Percentiles rank a stretch among this genome's conserved stretches.
Evolutionary conservation across 1,140 invertebrate genomes (phyloP).

Genomic region (Nymphalis io): DNA sequence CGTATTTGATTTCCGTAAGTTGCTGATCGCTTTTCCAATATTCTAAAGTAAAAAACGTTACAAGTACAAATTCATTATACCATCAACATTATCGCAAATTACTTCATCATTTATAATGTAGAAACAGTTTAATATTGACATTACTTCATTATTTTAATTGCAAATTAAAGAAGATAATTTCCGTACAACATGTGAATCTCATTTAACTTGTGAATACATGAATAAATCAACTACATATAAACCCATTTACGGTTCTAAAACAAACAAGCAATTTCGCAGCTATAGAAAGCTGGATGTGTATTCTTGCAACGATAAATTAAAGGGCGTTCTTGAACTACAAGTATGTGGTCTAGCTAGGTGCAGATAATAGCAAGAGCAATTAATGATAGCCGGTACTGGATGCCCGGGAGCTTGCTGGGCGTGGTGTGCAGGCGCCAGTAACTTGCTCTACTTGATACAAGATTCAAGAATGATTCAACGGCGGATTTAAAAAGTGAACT

Average conservation of each 20-base stretch:
- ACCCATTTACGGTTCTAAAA: conserved; percentile 38
- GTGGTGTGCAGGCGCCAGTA: conserved; percentile 61
- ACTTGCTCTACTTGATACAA: conserved; percentile 50
- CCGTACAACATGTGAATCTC: conserved; percentile 15
- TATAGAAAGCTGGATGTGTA: conserved; percentile 54
- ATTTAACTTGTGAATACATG: conserved; percentile 18
- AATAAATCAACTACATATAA: conserved; percentile 30
- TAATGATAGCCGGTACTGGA: conserved; percentile 53
- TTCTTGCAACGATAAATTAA: conserved; percentile 42
- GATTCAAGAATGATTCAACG: conserved; percentile 40
- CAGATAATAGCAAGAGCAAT: conserved; percentile 63
- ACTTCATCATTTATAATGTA: neutral
- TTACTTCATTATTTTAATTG: conserved; percentile 21
- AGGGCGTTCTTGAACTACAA: conserved; percentile 46
- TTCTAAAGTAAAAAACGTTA: too few species aligned
- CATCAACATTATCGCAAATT: neutral
- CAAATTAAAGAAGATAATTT: conserved; percentile 16
- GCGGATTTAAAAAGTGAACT: conserved; percentile 30
- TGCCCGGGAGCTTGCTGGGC: conserved; percentile 52
- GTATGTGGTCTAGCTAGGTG: conserved; percentile 52
- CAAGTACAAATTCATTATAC: too few species aligned
- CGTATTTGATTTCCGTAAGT: conserved; percentile 18
- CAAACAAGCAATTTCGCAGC: conserved; percentile 40
- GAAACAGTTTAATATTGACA: neutral
- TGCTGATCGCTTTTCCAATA: neutral